Conservation (phyloP, 2,113 vertebrate genomes). For the Talpa occidentalis region DNA sequence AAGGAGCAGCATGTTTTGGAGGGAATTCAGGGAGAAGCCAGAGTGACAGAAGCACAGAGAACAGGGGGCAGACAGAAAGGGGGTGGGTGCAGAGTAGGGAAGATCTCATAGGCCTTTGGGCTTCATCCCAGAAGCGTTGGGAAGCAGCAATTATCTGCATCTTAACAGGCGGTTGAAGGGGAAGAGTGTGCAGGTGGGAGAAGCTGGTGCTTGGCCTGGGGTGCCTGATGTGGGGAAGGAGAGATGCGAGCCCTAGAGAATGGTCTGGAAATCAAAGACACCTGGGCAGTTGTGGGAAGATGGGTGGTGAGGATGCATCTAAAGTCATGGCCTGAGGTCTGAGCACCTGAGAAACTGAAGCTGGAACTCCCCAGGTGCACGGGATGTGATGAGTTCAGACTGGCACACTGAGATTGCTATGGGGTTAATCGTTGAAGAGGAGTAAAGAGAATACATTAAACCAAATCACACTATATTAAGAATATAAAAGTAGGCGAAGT, state of each 20-base stretch:
- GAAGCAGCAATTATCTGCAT: background rate
- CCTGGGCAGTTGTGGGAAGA: rapidly evolving
- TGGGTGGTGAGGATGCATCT: too few species aligned
- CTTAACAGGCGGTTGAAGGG: background rate
- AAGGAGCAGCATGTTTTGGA: background rate
- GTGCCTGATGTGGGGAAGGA: background rate
- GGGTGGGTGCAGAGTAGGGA: background rate
- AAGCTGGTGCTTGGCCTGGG: background rate
- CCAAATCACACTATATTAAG: slow-evolving; percentile 23
- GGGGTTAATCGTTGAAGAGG: background rate
- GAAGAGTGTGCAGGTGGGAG: background rate
- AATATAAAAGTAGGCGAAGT: slow-evolving; percentile 31
- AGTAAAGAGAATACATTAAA: slow-evolving; percentile 13
- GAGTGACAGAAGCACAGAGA: background rate
- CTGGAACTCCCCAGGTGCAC: background rate
- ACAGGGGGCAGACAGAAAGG: background rate
- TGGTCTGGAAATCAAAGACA: background rate
- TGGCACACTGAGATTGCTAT: background rate
- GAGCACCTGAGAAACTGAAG: background rate
- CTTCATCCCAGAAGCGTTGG: background rate
- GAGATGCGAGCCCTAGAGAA: background rate
- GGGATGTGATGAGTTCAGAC: rapidly evolving
- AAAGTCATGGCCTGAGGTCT: background rate
- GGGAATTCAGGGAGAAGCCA: background rate
- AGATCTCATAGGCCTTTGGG: background rate